These are phyloP conservation scores for Lemur catta DNA, from an alignment of 2,797 vertebrate genomes.

Conservation along the genomic window DNA sequence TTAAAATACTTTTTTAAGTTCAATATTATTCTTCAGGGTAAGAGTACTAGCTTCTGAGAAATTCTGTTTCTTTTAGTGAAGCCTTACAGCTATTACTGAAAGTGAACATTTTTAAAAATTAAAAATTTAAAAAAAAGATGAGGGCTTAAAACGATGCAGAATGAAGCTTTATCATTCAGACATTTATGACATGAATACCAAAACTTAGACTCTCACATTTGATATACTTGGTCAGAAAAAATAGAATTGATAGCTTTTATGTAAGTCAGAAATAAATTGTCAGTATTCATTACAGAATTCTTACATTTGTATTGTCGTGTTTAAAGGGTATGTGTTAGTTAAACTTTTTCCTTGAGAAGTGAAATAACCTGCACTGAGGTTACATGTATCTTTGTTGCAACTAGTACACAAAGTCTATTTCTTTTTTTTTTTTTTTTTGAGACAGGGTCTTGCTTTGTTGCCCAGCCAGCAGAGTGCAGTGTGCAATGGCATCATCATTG, in stretches of 20 bases:
- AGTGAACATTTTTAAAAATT: not conserved
- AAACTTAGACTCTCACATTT: conserved; percentile 18
- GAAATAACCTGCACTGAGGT: conserved; percentile 26
- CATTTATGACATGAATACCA: not conserved
- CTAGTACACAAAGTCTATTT: not conserved
- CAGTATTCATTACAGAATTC: not conserved
- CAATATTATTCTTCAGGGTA: conserved; percentile 14
- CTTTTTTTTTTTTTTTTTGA: not conserved
- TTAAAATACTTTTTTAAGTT: conserved; percentile 48
- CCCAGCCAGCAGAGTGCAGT: too few species aligned
- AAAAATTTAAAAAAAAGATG: not conserved
- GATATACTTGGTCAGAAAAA: conserved; percentile 4
- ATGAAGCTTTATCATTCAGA: not conserved
- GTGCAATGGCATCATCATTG: too few species aligned
- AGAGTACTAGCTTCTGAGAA: not conserved
- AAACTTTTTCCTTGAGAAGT: conserved; percentile 45
- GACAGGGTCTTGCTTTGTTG: too few species aligned
- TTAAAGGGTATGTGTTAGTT: not conserved
- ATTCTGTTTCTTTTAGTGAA: conserved; percentile 20
- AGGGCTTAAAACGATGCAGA: conserved; percentile 1
- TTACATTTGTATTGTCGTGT: conserved; percentile 17
- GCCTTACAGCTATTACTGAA: conserved; percentile 16
- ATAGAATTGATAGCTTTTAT: conserved; percentile 26
- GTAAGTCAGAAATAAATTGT: conserved; percentile 39
- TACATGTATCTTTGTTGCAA: not conserved